Evolutionary conservation across 2,888 invertebrate species (phyloP).

Genomic region (Torymus auratus): DNA sequence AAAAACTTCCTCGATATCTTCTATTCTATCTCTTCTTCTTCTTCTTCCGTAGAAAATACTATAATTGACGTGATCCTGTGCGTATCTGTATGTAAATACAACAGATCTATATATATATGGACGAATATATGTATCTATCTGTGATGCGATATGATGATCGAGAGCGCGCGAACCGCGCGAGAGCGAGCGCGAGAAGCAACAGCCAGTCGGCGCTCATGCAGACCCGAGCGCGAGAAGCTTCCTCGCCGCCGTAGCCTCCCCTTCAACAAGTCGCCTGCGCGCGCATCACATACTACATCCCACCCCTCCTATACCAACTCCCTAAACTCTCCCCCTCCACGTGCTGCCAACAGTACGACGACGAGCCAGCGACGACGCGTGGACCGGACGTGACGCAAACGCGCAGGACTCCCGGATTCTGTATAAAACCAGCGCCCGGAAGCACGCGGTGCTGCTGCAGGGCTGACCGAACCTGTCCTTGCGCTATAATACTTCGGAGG

Average conservation of each 20-base stretch:
- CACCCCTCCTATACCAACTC: too few species aligned
- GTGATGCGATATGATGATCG: too few species aligned
- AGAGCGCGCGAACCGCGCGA: conserved; percentile 9
- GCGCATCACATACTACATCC: not conserved
- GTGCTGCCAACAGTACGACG: too few species aligned
- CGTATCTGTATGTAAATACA: too few species aligned
- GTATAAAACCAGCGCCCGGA: not conserved
- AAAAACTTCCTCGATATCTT: too few species aligned
- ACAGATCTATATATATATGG: too few species aligned
- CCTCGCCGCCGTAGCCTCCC: not conserved
- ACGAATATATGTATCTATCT: too few species aligned
- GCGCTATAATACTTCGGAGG: not conserved
- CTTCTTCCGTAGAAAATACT: too few species aligned
- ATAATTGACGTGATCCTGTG: too few species aligned
- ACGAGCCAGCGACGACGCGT: not conserved
- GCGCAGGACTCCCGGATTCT: not conserved
- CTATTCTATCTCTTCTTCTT: too few species aligned
- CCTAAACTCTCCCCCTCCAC: too few species aligned
- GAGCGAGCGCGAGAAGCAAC: conserved; percentile 48
- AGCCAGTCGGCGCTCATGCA: conserved; percentile 43
- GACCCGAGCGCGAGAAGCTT: conserved; percentile 6
- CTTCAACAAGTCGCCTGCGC: conserved; percentile 45
- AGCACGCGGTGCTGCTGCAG: conserved; percentile 3
- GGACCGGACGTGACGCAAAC: conserved; percentile 52
- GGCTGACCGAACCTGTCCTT: conserved; percentile 16